Evolutionary conservation across 2,797 vertebrate species (phyloP), one percentile per base, ranked within the genome.

Genomic region (Melanogrammus aeglefinus): DNA sequence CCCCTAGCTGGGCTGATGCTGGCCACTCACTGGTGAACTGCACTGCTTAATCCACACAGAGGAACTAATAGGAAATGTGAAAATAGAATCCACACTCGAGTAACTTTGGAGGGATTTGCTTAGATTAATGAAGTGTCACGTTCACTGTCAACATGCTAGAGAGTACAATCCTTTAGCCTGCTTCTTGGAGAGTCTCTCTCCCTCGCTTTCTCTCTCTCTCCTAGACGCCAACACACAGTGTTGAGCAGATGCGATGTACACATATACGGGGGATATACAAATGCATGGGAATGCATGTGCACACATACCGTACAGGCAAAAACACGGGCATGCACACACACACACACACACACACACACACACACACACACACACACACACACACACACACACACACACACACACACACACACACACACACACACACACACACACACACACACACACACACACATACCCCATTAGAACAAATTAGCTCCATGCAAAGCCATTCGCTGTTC

Each of bases 21-120:
- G 87, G 90, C 83, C 90, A 83, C 88, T 93, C 88, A 77, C 86
- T 93, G 82, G 87, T 92, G 90, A 94, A 93, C 88, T 82, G 88
- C 90, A 81, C 81, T 78, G 90, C 91, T 93, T 94, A 94, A 94
- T 94, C 92, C 93, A 33, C 31, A 33, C 31, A 94, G 91, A 93
- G 91, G 90, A 93, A 92, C 92, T 93, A 94, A 93, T 94, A 86
- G 92, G 92, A 93, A 93, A 94, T 93, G 90, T 93, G 91, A 90
- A 94, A 94, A 94, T 93, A 93, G 92, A 94, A 93, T 93, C 91
- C 93, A 93, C 91, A 92, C 92, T 92, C 89, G 91, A 93, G 92
- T 91, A 92, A 93, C 88, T 94, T 93, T 90, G 89, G 88, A 85
- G 35, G 93, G 94, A 94, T 94, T 95, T 94, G 86, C 88, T 83